Percentiles rank a stretch among this genome's conserved stretches.
Conservation (phyloP, 2,797 vertebrate genomes). For the Harpagifer antarcticus region DNA sequence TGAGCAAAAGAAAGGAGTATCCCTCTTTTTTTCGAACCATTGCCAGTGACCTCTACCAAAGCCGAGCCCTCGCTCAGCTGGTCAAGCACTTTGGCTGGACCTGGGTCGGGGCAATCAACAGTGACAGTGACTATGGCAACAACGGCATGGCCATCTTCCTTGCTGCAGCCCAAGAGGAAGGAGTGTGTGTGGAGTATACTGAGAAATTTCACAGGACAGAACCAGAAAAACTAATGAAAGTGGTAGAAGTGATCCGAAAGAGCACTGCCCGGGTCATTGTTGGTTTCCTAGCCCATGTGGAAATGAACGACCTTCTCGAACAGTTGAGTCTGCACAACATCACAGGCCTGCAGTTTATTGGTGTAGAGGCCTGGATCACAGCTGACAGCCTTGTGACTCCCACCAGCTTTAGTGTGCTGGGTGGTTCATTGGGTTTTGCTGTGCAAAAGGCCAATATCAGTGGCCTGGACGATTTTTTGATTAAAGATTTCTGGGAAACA, state of each 20-base stretch:
- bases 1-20: conserved; percentile 77
- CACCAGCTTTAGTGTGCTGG: conserved; percentile 74
- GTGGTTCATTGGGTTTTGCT: conserved; percentile 82
- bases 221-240: conserved; percentile 73
- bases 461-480: conserved; percentile 75
- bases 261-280: conserved; percentile 80
- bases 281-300: conserved; percentile 76
- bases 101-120: conserved; percentile 85
- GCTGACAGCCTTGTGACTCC: conserved; percentile 81
- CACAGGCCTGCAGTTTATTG: conserved; percentile 82
- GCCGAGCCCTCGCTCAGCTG: conserved; percentile 78
- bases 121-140: conserved; percentile 85
- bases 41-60: conserved; percentile 83
- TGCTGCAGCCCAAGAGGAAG: conserved; percentile 74
- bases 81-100: conserved; percentile 85
- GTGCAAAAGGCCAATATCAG: conserved; percentile 77
- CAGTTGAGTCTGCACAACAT: conserved; percentile 76
- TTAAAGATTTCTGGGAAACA: conserved; percentile 77
- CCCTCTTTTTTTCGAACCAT: conserved; percentile 83
- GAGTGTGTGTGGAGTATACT: conserved; percentile 81
- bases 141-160: conserved; percentile 84
- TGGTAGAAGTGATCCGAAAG: conserved; percentile 78
- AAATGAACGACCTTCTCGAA: conserved; percentile 80
- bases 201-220: conserved; percentile 79
- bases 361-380: conserved; percentile 85